These are phyloP conservation scores for Lobophora halterata DNA, from an alignment of 2,888 invertebrate species.

Conservation along the genomic window DNA sequence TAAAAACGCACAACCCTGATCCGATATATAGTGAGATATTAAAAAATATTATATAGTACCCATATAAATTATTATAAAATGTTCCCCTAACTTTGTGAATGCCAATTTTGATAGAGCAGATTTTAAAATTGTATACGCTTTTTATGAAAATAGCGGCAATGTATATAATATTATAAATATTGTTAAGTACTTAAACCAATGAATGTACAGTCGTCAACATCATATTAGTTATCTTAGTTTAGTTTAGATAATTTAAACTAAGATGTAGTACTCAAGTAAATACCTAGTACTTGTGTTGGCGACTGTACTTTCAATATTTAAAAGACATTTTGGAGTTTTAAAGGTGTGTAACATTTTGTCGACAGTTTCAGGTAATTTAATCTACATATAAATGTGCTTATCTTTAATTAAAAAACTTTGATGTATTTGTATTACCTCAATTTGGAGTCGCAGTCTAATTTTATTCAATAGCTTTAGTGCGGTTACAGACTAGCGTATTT, in stretches of 20 bases:
- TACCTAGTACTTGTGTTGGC: conserved; percentile 31
- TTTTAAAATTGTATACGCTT: conserved; percentile 47
- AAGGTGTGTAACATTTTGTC: conserved; percentile 8
- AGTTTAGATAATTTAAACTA: conserved; percentile 26
- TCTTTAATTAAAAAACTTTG: not conserved
- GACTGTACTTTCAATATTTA: conserved; percentile 40
- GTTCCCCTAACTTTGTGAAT: conserved; percentile 39
- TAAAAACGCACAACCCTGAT: conserved; percentile 62
- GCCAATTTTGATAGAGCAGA: conserved; percentile 41
- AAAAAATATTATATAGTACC: conserved; percentile 8
- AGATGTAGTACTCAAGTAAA: conserved; percentile 4
- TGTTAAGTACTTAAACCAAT: conserved; percentile 9
- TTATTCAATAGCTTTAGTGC: conserved; percentile 11
- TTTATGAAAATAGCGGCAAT: conserved; percentile 32
- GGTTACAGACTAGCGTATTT: no score
- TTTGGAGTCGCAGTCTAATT: conserved; percentile 7
- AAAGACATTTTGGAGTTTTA: conserved; percentile 44
- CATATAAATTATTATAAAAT: conserved; percentile 29
- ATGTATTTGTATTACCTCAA: conserved; percentile 12
- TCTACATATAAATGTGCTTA: conserved; percentile 3
- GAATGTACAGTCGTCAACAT: conserved; percentile 16
- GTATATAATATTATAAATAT: conserved; percentile 17
- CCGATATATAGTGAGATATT: conserved; percentile 41
- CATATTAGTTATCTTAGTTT: conserved; percentile 21
- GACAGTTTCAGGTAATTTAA: conserved; percentile 9